Evolutionary conservation across 2,888 invertebrate genomes (phyloP).

Genomic region (Brenthis daphne): DNA sequence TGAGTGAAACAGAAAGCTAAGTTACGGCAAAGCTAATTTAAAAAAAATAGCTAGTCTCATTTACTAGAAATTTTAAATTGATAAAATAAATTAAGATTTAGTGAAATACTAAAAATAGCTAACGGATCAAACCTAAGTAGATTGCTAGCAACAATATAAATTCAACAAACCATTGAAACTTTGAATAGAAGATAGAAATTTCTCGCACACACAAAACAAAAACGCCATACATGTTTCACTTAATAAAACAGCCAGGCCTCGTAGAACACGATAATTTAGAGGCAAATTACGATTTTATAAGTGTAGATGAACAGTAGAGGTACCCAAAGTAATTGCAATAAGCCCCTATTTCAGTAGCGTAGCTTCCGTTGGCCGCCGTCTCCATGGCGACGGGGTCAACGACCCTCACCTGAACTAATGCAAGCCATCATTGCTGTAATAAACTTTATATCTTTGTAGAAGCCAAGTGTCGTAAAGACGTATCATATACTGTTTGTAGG

Average conservation of each 20-base stretch:
- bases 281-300: not conserved
- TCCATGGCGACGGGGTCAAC: constrained; percentile 71
- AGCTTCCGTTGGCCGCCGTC: constrained; percentile 62
- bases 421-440: constrained; percentile 28
- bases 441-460: constrained; percentile 25
- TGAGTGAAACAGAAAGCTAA: too few species aligned
- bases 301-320: constrained; percentile 9
- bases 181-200: not conserved
- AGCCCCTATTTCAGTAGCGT: constrained; percentile 41
- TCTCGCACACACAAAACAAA: not conserved
- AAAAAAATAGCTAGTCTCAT: too few species aligned
- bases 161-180: too few species aligned
- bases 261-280: not conserved
- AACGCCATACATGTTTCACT: too few species aligned
- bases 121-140: too few species aligned
- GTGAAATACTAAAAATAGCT: too few species aligned
- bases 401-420: constrained; percentile 60
- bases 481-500: not conserved
- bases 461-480: constrained; percentile 4
- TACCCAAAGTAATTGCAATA: constrained; percentile 34
- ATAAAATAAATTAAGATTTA: too few species aligned
- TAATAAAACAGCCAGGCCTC: not conserved
- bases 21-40: too few species aligned
- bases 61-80: too few species aligned
- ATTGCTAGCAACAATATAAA: too few species aligned